Percentiles rank a stretch among this genome's conserved stretches.
These are phyloP conservation scores for Meteorus cinctellus DNA, from an alignment of 2,888 invertebrate genomes.

Conservation along the genomic window DNA sequence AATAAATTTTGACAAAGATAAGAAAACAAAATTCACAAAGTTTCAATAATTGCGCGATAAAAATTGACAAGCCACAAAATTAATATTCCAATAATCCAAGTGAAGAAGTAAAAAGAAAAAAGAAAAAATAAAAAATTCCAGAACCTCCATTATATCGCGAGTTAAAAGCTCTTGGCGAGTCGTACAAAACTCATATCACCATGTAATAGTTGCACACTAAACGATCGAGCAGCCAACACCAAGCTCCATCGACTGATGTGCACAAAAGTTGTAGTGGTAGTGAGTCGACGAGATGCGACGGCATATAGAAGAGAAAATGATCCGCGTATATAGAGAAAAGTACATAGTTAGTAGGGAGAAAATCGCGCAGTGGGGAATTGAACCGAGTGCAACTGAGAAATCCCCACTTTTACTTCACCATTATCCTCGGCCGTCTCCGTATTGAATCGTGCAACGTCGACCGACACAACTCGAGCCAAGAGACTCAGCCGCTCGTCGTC, in stretches of 20 bases:
- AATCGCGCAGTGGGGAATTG: constrained; percentile 29
- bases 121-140: too few species aligned
- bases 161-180: background rate
- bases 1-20: too few species aligned
- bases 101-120: too few species aligned
- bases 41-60: too few species aligned
- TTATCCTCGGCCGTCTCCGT: constrained; percentile 29
- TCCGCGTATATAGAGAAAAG: constrained; percentile 4
- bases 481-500: constrained; percentile 63
- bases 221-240: constrained; percentile 1
- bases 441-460: constrained; percentile 18
- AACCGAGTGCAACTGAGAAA: constrained; percentile 42
- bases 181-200: constrained; percentile 9
- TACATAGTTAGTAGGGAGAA: constrained; percentile 35
- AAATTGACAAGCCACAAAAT: too few species aligned
- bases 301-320: constrained; percentile 3
- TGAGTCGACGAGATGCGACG: constrained; percentile 9
- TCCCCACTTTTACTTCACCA: constrained; percentile 22
- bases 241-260: constrained; percentile 16
- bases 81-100: too few species aligned
- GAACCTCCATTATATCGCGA: background rate
- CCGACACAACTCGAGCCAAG: constrained; percentile 57
- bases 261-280: constrained; percentile 11
- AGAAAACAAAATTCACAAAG: too few species aligned
- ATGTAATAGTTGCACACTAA: background rate